These are phyloP conservation scores for Megaustenia siamemsis DNA, from an alignment of 2,888 invertebrate species.

Conservation along the genomic window DNA sequence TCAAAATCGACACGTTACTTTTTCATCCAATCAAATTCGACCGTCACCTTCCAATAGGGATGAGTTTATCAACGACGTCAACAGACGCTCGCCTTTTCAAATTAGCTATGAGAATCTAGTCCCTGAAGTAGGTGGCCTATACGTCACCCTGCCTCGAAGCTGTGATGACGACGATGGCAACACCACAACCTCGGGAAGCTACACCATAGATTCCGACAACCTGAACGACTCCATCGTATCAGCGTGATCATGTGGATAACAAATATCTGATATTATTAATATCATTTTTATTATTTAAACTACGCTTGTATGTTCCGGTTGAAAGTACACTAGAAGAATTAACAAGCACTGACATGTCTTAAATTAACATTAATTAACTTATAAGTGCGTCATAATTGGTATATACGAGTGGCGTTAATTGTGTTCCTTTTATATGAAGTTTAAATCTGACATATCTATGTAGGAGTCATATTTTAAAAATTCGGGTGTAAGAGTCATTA, in stretches of 20 bases:
- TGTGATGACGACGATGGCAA: conserved; percentile 57
- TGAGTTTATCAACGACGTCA: not conserved
- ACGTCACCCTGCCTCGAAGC: conserved; percentile 51
- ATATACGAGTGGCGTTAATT: too few relatives aligned
- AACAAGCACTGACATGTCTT: too few relatives aligned
- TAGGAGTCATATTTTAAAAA: too few relatives aligned
- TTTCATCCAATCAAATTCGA: conserved; percentile 21
- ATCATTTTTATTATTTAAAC: too few relatives aligned
- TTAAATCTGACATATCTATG: too few relatives aligned
- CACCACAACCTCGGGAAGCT: conserved; percentile 60
- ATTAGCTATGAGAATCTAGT: conserved; percentile 15
- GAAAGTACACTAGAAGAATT: too few relatives aligned
- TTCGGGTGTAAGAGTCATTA: too few relatives aligned
- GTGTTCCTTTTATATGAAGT: too few relatives aligned
- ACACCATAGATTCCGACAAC: conserved; percentile 59
- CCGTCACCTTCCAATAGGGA: not conserved
- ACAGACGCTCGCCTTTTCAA: conserved; percentile 18
- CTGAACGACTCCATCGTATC: conserved; percentile 52
- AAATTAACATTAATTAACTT: too few relatives aligned
- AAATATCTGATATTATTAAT: too few relatives aligned
- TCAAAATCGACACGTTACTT: conserved; percentile 48
- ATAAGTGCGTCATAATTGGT: too few relatives aligned
- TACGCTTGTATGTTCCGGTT: too few relatives aligned
- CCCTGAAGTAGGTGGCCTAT: conserved; percentile 28
- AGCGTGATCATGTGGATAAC: conserved; percentile 14